Conservation (phyloP, 2,797 vertebrate genomes). For the Loriculus beryllinus region DNA sequence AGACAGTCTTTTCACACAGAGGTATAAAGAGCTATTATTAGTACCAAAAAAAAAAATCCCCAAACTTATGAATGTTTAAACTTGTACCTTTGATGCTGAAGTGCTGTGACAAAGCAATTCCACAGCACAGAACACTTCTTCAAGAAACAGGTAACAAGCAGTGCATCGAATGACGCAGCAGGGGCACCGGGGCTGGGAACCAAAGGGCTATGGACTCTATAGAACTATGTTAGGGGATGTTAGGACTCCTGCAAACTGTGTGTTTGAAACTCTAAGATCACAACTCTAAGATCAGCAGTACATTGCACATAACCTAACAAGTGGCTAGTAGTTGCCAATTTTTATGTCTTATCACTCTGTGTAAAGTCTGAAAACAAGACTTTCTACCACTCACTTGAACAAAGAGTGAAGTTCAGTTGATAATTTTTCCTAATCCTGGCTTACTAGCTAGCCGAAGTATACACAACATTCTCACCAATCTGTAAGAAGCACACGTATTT, state of each 20-base stretch:
- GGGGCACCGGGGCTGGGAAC: rapidly evolving
- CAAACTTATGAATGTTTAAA: constrained; percentile 7
- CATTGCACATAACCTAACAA: not conserved
- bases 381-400: not conserved
- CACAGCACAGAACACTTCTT: not conserved
- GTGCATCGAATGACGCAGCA: rapidly evolving
- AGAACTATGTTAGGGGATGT: not conserved
- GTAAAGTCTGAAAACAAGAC: not conserved
- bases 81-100: not conserved
- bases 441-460: not conserved
- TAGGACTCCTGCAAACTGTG: not conserved
- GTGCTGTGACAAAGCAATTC: not conserved
- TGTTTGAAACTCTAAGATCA: not conserved
- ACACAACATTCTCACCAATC: not conserved
- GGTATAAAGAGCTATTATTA: not conserved
- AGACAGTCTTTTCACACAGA: not conserved
- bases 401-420: not conserved
- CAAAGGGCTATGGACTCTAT: rapidly evolving
- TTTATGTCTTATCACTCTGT: not conserved
- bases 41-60: not conserved
- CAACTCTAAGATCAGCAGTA: not conserved
- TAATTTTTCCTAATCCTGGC: not conserved
- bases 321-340: not conserved
- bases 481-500: not conserved
- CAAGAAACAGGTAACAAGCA: not conserved